Percentiles rank a stretch among this genome's conserved stretches.
These are phyloP conservation scores for Chaetodon auriga DNA, from an alignment of 2,113 vertebrate species.

Conservation along the genomic window DNA sequence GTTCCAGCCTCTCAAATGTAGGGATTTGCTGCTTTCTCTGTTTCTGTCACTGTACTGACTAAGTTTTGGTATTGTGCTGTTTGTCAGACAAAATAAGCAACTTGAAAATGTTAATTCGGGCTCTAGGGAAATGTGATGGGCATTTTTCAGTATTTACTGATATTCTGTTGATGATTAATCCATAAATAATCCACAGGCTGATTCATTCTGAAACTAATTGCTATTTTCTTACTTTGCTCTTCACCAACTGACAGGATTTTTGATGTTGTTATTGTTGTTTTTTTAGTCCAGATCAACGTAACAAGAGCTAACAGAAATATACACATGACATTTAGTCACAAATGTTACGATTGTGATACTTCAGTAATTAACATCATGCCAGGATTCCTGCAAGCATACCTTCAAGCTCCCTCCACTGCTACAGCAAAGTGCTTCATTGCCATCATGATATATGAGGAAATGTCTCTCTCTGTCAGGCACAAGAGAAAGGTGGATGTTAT, in stretches of 20 bases:
- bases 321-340: background rate
- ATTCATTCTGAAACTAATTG: background rate
- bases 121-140: no score
- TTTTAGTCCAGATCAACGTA: background rate
- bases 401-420: background rate
- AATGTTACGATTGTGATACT: background rate
- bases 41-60: background rate
- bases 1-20: background rate
- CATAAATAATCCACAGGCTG: background rate
- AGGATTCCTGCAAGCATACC: background rate
- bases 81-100: background rate
- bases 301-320: background rate
- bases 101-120: background rate
- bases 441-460: background rate
- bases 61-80: background rate
- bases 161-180: background rate
- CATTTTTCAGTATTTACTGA: background rate
- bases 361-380: background rate
- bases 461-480: background rate
- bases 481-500: slow-evolving; percentile 21
- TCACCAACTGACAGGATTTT: no score
- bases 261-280: background rate
- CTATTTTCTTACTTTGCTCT: background rate
- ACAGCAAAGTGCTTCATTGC: background rate
- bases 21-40: background rate